Evolutionary conservation across 1,140 invertebrate genomes (phyloP).

Genomic region (Apis dorsata): DNA sequence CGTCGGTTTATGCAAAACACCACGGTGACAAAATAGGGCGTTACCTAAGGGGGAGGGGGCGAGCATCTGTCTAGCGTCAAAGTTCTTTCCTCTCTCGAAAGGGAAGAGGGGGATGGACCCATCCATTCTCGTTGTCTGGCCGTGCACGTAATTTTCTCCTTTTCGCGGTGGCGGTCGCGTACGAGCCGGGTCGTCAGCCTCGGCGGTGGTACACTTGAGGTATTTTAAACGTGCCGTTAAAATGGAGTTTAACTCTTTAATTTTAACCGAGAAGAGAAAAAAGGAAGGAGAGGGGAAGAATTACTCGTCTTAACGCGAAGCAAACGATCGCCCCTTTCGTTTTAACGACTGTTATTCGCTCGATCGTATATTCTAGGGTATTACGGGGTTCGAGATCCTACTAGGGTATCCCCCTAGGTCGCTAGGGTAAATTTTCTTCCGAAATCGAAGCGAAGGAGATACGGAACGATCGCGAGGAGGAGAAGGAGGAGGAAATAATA

Average conservation of each 20-base stretch:
- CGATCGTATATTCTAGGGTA: no score
- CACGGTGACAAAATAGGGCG: constrained; percentile 50
- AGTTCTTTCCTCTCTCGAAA: constrained; percentile 28
- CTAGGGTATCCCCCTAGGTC: background rate
- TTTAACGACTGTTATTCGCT: no score
- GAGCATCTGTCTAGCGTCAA: constrained; percentile 62
- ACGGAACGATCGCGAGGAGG: background rate
- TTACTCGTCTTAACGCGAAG: no score
- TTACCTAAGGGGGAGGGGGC: background rate
- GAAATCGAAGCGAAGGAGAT: background rate
- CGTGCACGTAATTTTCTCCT: constrained; percentile 50
- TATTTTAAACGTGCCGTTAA: constrained; percentile 6
- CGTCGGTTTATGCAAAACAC: constrained; percentile 54
- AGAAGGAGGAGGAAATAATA: background rate
- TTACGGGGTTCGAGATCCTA: no score
- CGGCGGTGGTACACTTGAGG: background rate
- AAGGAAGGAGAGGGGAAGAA: no score
- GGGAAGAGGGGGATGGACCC: background rate
- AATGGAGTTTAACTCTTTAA: background rate
- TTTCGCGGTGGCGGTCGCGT: background rate
- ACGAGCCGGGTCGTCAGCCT: background rate
- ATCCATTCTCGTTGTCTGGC: constrained; percentile 53
- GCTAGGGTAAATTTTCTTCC: background rate
- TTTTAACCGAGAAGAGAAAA: background rate
- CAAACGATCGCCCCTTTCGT: no score